phyloP scores from a whole-genome alignment of 2,888 invertebrate species.

The Eilema griseolum region DNA sequence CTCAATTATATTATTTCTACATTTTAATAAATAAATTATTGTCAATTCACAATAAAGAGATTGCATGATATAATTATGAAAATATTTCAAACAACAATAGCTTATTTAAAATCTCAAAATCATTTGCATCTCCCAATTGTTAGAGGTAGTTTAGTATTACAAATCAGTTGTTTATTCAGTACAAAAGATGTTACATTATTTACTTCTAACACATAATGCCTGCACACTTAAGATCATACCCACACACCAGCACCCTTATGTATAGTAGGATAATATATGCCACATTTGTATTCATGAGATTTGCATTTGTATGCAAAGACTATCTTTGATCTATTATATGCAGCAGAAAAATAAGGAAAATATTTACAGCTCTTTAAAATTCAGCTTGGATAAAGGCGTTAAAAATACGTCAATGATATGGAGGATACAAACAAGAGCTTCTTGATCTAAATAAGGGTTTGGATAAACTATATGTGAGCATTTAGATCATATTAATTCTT shows the following conservation, averaged over 20 bases:
- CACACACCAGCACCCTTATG: constrained; percentile 3
- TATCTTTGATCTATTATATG: constrained; percentile 9
- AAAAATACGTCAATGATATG: constrained; percentile 2
- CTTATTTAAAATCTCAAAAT: constrained; percentile 27
- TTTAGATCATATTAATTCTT: constrained; percentile 8
- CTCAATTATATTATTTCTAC: constrained; percentile 40
- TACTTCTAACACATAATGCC: background rate
- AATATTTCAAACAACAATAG: constrained; percentile 33
- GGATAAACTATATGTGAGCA: background rate
- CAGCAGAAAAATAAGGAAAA: constrained; percentile 7
- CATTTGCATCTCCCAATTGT: constrained; percentile 25
- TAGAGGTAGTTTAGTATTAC: constrained; percentile 40
- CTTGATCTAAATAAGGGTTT: background rate
- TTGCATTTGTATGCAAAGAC: constrained; percentile 52
- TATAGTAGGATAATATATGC: constrained; percentile 8
- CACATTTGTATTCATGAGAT: constrained; percentile 26
- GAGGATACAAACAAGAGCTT: background rate
- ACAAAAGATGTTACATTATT: constrained; percentile 1
- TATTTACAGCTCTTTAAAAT: constrained; percentile 5
- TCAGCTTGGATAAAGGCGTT: constrained; percentile 5
- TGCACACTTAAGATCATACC: background rate
- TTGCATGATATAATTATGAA: constrained; percentile 47
- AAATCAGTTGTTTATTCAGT: constrained; percentile 10
- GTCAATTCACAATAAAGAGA: constrained; percentile 58
- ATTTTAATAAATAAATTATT: constrained; percentile 64